Evolutionary conservation across 2,113 vertebrate genomes (phyloP).

Genomic region (Pluvianellus socialis): DNA sequence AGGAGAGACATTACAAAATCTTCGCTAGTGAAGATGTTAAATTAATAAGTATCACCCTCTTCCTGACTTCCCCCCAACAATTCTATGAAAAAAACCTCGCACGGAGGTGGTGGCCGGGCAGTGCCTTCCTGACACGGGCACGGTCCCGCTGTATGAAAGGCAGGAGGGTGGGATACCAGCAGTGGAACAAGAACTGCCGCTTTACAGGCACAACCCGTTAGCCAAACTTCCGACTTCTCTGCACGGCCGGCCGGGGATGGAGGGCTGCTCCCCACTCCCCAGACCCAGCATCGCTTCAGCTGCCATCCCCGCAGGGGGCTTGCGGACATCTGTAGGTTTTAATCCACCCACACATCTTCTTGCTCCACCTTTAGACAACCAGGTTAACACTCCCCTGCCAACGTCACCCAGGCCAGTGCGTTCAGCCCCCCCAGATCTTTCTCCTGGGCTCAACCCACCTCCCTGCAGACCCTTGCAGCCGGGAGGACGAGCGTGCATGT

Average conservation of each 20-base stretch:
- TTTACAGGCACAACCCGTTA: not conserved
- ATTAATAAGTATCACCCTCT: not conserved
- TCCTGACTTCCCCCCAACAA: not conserved
- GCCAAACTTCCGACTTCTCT: no score
- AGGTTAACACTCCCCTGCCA: not conserved
- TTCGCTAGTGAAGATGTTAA: not conserved
- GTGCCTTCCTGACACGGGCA: not conserved
- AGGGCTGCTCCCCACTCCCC: not conserved
- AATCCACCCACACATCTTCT: not conserved
- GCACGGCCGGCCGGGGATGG: no score
- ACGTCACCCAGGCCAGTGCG: rapidly evolving
- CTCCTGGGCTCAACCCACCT: not conserved
- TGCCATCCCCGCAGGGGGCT: not conserved
- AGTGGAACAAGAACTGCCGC: not conserved
- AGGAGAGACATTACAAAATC: not conserved
- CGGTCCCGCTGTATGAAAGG: rapidly evolving
- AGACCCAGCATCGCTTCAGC: rapidly evolving
- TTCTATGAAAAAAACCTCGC: not conserved
- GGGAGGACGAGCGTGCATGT: rapidly evolving
- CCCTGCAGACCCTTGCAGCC: not conserved
- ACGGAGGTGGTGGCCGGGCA: not conserved
- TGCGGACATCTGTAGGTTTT: not conserved
- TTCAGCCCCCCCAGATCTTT: not conserved
- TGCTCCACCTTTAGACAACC: not conserved
- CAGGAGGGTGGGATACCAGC: not conserved